Conservation (phyloP, 2,797 vertebrate genomes). For the Carcharodon carcharias region DNA sequence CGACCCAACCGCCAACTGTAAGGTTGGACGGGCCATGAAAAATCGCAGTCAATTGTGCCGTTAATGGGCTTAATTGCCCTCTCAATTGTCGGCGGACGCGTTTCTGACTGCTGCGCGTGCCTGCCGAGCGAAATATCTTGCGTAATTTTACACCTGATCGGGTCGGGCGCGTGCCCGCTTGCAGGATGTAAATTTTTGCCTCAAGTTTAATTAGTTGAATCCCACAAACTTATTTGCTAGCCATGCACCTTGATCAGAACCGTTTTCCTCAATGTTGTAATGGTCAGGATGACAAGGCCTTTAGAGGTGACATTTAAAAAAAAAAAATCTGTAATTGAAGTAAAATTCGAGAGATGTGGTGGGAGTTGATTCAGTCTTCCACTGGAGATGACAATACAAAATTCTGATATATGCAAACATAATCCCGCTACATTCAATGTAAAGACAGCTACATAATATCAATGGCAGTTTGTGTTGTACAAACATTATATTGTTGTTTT, state of each 20-base stretch:
- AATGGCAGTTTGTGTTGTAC: constrained; percentile 55
- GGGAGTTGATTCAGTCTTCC: background rate
- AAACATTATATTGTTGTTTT: constrained; percentile 47
- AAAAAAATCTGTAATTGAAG: background rate
- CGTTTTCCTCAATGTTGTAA: background rate
- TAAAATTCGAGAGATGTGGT: background rate
- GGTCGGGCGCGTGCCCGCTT: no score
- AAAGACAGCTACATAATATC: constrained; percentile 62
- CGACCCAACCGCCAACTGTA: no score
- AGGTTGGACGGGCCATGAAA: no score
- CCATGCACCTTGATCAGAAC: background rate
- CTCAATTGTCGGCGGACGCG: no score
- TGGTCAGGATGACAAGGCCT: background rate
- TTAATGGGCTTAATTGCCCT: no score
- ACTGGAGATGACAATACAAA: background rate
- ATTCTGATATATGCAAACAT: constrained; percentile 6
- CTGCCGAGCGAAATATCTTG: no score
- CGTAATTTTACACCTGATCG: no score
- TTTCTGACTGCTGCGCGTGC: no score
- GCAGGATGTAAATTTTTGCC: no score
- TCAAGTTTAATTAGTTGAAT: background rate
- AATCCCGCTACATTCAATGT: constrained; percentile 40
- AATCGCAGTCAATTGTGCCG: no score
- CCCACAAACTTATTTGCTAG: background rate
- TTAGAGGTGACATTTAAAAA: background rate